Evolutionary conservation across 1,140 invertebrate species (phyloP).

Genomic region (Tribolium castaneum): DNA sequence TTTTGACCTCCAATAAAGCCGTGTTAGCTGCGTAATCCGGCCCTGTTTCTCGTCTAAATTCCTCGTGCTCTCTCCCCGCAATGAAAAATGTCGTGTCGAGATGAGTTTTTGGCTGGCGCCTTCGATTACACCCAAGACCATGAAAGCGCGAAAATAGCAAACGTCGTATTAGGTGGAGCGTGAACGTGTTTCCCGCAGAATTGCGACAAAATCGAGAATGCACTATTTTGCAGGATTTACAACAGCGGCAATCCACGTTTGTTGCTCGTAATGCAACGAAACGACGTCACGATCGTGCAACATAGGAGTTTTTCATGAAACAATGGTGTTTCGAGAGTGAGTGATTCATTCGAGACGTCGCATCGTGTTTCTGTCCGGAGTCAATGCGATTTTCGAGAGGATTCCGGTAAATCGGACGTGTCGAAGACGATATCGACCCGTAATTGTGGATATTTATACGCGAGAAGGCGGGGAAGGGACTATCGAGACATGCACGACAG

Average conservation of each 20-base stretch:
- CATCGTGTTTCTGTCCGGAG: not conserved
- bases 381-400: not conserved
- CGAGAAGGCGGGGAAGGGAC: not conserved
- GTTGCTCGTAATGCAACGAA: not conserved
- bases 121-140: not conserved
- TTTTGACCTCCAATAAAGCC: not conserved
- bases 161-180: constrained; percentile 22
- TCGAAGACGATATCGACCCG: constrained; percentile 16
- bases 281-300: not conserved
- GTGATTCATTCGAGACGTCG: not conserved
- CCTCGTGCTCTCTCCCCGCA: not conserved
- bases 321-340: not conserved
- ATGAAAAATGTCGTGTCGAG: constrained; percentile 27
- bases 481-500: not conserved
- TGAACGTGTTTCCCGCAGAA: constrained; percentile 26
- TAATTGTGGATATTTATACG: not conserved
- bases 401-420: not conserved
- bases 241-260: not conserved
- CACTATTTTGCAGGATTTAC: constrained; percentile 17
- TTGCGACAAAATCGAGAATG: constrained; percentile 25
- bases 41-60: constrained; percentile 1
- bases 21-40: not conserved
- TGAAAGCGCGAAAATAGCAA: constrained; percentile 31
- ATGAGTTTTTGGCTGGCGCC: constrained; percentile 11
- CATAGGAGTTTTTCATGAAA: not conserved